Evolutionary conservation across 2,888 invertebrate species (phyloP).

Genomic region (Plebejus argus): DNA sequence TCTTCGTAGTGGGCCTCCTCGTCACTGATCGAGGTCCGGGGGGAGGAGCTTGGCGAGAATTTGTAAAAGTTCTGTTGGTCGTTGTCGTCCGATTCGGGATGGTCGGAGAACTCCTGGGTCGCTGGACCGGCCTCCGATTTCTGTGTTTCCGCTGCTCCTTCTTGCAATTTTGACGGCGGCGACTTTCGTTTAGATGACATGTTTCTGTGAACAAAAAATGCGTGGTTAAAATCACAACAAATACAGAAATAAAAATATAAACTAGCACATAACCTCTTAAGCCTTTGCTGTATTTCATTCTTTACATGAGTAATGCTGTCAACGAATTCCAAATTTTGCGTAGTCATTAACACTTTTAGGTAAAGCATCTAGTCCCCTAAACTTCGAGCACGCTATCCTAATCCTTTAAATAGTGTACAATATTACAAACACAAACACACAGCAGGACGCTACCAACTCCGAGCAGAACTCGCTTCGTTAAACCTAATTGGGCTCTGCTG

Average conservation of each 20-base stretch:
- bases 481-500: conserved; percentile 73
- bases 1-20: conserved; percentile 82
- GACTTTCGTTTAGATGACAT: conserved; percentile 99
- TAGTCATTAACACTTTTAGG: conserved; percentile 6
- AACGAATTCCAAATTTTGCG: neutral
- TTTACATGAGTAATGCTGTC: neutral
- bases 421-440: conserved; percentile 55
- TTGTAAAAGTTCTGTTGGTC: conserved; percentile 71
- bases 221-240: neutral
- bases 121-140: conserved; percentile 77
- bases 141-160: conserved; percentile 80
- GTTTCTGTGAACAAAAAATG: conserved; percentile 84
- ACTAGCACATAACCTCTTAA: neutral
- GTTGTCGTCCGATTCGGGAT: conserved; percentile 68
- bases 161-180: conserved; percentile 96
- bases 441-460: conserved; percentile 66
- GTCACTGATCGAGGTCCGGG: conserved; percentile 77
- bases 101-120: conserved; percentile 70
- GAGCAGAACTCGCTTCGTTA: conserved; percentile 72
- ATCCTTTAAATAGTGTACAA: conserved; percentile 33
- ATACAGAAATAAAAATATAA: neutral
- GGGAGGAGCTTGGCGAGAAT: conserved; percentile 73
- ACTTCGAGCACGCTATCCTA: conserved; percentile 25
- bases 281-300: neutral
- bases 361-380: conserved; percentile 4